Conservation (phyloP, 2,888 invertebrate genomes). For the Axea sp. region DNA sequence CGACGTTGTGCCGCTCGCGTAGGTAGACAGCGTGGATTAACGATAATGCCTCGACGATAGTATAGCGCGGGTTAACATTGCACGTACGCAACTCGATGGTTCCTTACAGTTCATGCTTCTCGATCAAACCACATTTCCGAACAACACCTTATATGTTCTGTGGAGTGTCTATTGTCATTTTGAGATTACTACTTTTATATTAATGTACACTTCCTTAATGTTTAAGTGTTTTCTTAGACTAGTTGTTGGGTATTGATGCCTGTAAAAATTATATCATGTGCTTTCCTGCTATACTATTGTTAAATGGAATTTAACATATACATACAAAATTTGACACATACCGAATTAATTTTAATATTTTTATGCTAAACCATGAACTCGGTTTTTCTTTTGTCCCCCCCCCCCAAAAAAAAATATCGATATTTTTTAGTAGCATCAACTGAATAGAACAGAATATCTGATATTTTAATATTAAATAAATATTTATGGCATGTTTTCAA, state of each 20-base stretch:
- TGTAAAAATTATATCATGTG: background rate
- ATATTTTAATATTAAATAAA: too few species aligned
- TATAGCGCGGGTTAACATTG: conserved; percentile 62
- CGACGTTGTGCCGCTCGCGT: conserved; percentile 54
- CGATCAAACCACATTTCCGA: conserved; percentile 51
- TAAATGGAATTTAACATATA: too few species aligned
- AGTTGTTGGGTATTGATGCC: background rate
- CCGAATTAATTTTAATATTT: too few species aligned
- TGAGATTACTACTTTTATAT: conserved; percentile 29
- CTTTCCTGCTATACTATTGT: too few species aligned
- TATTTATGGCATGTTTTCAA: too few species aligned
- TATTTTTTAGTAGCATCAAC: too few species aligned
- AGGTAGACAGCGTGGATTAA: conserved; percentile 66
- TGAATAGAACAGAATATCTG: too few species aligned
- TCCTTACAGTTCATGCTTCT: conserved; percentile 58
- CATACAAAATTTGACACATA: too few species aligned
- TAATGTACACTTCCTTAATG: conserved; percentile 39
- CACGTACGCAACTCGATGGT: conserved; percentile 58
- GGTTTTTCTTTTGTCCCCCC: too few species aligned
- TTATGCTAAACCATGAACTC: too few species aligned
- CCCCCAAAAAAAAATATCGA: too few species aligned
- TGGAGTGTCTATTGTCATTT: conserved; percentile 45
- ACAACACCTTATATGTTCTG: conserved; percentile 54
- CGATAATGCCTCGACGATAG: conserved; percentile 69
- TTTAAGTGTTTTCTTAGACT: conserved; percentile 13